These are phyloP conservation scores for Gambusia holbrooki DNA, from an alignment of 2,113 vertebrate genomes.

Conservation along the genomic window DNA sequence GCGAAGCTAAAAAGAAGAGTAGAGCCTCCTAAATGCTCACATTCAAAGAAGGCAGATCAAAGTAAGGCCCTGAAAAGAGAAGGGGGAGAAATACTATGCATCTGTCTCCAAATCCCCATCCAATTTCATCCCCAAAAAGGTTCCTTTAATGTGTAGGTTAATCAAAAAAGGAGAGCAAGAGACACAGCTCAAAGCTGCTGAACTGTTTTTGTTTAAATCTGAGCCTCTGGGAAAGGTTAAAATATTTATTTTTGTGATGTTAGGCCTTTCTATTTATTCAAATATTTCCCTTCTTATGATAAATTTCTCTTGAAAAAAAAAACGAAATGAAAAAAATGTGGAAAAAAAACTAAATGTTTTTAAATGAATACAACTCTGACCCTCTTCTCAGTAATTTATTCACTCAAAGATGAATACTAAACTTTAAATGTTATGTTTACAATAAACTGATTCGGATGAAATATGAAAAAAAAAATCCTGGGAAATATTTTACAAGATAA, in stretches of 20 bases:
- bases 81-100: constrained; percentile 32
- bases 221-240: constrained; percentile 50
- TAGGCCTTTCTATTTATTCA: constrained; percentile 10
- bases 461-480: not conserved
- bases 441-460: constrained; percentile 26
- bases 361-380: constrained; percentile 19
- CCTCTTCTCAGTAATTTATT: constrained; percentile 11
- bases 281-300: constrained; percentile 2
- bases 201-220: constrained; percentile 27
- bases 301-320: not conserved
- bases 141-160: constrained; percentile 39
- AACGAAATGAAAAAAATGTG: too few species aligned
- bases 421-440: constrained; percentile 8
- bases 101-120: constrained; percentile 34
- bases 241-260: constrained; percentile 38
- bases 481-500: constrained; percentile 8
- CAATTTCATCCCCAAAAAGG: constrained; percentile 35
- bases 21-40: constrained; percentile 3
- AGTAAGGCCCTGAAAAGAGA: constrained; percentile 27
- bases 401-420: constrained; percentile 10
- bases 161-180: constrained; percentile 12
- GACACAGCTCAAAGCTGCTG: constrained; percentile 10
- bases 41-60: constrained; percentile 38
- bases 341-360: not conserved
- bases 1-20: constrained; percentile 8